Percentiles rank a stretch among this genome's conserved stretches.
phyloP scores from a whole-genome alignment of 2,113 vertebrate genomes.

The Phrynosoma platyrhinos region DNA sequence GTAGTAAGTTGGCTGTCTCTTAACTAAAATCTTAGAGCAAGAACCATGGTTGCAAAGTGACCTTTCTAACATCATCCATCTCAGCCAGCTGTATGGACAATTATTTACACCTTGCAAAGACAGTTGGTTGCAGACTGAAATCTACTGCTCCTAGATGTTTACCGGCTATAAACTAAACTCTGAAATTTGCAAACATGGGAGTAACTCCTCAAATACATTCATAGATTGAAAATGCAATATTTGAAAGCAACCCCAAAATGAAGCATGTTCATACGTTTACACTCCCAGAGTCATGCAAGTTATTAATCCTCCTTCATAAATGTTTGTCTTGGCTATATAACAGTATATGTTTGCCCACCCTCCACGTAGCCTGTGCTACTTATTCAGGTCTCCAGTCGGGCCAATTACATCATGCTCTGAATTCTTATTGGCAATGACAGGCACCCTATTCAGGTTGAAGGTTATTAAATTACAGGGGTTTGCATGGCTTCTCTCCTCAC shows the following conservation, averaged over 20 bases:
- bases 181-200: background rate
- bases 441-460: background rate
- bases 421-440: slow-evolving; percentile 3
- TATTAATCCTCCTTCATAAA: slow-evolving; percentile 38
- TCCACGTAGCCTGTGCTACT: slow-evolving; percentile 18
- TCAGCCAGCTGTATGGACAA: background rate
- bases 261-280: background rate
- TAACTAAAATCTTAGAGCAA: background rate
- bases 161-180: background rate
- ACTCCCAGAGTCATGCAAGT: slow-evolving; percentile 32
- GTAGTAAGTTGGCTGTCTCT: background rate
- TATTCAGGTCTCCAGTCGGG: background rate
- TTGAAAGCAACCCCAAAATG: background rate
- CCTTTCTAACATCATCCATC: background rate
- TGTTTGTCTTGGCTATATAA: background rate
- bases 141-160: background rate
- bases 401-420: background rate
- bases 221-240: background rate
- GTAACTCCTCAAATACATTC: background rate
- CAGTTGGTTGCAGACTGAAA: background rate
- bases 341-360: background rate
- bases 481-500: slow-evolving; percentile 2
- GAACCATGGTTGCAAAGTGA: background rate
- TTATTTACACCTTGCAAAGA: background rate
- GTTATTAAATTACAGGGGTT: slow-evolving; percentile 16